phyloP scores from a whole-genome alignment of 2,113 vertebrate species.

The Ardeotis arabs region DNA sequence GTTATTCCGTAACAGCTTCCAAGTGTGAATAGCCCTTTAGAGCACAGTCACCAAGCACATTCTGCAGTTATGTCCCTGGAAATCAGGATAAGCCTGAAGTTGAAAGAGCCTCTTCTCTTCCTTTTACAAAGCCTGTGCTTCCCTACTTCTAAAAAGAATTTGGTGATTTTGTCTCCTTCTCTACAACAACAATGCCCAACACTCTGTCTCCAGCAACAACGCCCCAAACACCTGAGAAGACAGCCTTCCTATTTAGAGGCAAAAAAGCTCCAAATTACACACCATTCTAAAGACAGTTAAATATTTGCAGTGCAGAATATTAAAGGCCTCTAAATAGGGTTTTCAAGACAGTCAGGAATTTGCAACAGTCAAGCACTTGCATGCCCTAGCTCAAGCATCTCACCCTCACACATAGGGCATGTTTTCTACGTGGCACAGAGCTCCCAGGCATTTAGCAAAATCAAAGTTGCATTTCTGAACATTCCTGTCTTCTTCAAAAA shows the following conservation, averaged over 20 bases:
- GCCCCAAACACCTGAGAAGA: background rate
- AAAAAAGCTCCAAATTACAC: background rate
- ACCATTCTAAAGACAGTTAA: background rate
- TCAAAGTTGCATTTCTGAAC: background rate
- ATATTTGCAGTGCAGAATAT: background rate
- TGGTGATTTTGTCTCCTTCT: background rate
- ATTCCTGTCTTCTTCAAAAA: background rate
- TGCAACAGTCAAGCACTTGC: background rate
- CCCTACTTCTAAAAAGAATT: background rate
- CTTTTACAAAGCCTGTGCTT: background rate
- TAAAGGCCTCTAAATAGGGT: background rate
- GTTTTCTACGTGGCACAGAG: no score
- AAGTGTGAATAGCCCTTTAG: background rate
- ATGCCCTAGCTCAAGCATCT: background rate
- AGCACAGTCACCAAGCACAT: background rate
- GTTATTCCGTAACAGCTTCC: background rate
- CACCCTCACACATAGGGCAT: background rate
- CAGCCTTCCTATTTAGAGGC: background rate
- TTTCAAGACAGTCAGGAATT: background rate
- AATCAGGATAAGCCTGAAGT: background rate
- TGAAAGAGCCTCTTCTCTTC: background rate
- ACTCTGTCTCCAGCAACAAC: background rate
- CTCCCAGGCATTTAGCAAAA: background rate
- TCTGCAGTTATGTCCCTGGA: background rate
- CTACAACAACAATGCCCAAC: background rate